A percentile compares a stretch with the other conserved stretches of the same genome.
Conservation (phyloP, 1,140 invertebrate genomes). For the Drosophila watanabei region DNA sequence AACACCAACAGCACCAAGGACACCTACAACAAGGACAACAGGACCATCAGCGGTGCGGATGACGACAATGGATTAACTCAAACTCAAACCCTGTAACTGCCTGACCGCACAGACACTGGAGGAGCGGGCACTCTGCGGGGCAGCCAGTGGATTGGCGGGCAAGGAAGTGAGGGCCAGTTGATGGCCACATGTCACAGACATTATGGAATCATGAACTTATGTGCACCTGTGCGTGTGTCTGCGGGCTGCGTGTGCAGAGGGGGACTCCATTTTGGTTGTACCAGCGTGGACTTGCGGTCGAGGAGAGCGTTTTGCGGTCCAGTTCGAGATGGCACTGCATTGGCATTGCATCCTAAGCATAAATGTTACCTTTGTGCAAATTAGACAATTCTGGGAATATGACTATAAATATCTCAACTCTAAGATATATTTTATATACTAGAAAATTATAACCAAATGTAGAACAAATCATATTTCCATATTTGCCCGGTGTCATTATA, state of each 20-base stretch:
- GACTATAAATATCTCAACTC: too few species aligned
- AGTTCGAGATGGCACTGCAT: slow-evolving; percentile 29
- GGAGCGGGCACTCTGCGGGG: slow-evolving; percentile 2
- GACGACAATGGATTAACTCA: slow-evolving; percentile 72
- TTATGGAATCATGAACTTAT: slow-evolving; percentile 79
- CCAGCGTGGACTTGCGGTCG: slow-evolving; percentile 46
- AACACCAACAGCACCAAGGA: slow-evolving; percentile 31
- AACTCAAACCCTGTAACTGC: slow-evolving; percentile 73
- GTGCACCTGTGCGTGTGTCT: slow-evolving; percentile 41
- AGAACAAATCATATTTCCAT: not conserved
- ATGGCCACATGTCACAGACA: slow-evolving; percentile 75
- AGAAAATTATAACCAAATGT: too few species aligned
- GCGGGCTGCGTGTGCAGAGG: slow-evolving; percentile 2
- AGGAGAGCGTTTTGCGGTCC: slow-evolving; percentile 59
- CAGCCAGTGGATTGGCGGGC: slow-evolving; percentile 1
- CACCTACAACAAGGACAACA: slow-evolving; percentile 19
- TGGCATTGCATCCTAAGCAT: slow-evolving; percentile 5
- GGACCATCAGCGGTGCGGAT: slow-evolving; percentile 30
- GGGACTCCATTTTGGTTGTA: slow-evolving; percentile 65
- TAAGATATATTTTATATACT: too few species aligned
- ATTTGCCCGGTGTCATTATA: not conserved
- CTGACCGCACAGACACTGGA: slow-evolving; percentile 63
- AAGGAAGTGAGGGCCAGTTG: slow-evolving; percentile 31
- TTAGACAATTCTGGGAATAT: not conserved
- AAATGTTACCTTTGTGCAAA: not conserved